Evolutionary conservation across 2,113 vertebrate species (phyloP).

Genomic region (Callionymus lyra): DNA sequence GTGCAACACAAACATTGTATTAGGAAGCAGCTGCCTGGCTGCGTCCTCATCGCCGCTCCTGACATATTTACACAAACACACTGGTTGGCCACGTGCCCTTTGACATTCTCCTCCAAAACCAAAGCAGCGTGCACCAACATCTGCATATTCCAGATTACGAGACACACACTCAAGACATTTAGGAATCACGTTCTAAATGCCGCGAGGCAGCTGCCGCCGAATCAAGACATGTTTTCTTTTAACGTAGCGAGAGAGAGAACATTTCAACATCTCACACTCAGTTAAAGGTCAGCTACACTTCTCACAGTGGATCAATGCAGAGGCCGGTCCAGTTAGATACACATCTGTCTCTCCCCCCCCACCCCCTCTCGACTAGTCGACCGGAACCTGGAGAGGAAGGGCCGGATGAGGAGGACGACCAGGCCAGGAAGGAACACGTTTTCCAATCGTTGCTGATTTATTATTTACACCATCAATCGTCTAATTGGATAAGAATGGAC

Average conservation of each 20-base stretch:
- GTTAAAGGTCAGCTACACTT: constrained; percentile 40
- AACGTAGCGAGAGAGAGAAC: constrained; percentile 9
- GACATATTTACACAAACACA: constrained; percentile 40
- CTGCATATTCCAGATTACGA: constrained; percentile 10
- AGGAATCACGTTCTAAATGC: constrained; percentile 1
- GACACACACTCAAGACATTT: constrained; percentile 3
- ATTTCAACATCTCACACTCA: constrained; percentile 14
- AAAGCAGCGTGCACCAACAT: constrained; percentile 9
- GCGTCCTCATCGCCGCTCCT: constrained; percentile 21
- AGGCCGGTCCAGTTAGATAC: constrained; percentile 27
- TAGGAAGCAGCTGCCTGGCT: constrained; percentile 23
- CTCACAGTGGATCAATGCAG: constrained; percentile 44
- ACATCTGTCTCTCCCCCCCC: constrained; percentile 16
- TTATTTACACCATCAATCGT: too few relatives aligned
- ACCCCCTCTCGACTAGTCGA: constrained; percentile 32
- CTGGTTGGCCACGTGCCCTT: constrained; percentile 21
- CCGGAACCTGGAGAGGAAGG: constrained; percentile 26
- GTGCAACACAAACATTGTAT: constrained; percentile 9
- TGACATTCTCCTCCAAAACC: constrained; percentile 22
- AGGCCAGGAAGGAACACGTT: too few relatives aligned
- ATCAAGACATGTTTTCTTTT: constrained; percentile 9
- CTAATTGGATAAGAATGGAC: too few relatives aligned
- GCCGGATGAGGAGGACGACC: not conserved
- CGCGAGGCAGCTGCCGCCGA: constrained; percentile 5
- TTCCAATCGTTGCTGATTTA: too few relatives aligned